Base-by-base conservation (phyloP, 2,888 invertebrate species). In the Hydrotaea cyrtoneurina region DNA sequence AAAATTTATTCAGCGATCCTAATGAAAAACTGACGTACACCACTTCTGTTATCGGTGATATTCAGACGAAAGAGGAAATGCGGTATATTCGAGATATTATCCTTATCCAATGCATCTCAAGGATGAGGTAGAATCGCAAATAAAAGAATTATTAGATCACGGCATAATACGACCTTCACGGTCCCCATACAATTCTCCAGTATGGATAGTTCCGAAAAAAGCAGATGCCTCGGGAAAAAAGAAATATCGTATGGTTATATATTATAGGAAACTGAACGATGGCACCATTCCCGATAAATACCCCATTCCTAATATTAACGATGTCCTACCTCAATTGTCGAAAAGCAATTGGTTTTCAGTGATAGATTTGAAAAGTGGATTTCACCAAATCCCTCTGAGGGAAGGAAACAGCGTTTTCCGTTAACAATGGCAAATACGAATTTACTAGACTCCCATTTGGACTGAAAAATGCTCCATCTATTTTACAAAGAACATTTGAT, bases 301-400 rank as follows among this genome's bases (percentile, higher is more conserved):
- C 7, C 74, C 74, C 13, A 75, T 55, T 31, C 50, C 11, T 26
- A 64, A 57, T 11, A 73, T 50, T 64, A 53, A 73, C 26, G 57
- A 73, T 1, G 62, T 75, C n/a, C 31, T 75, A 17, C 46, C 62
- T 15, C 46, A 75, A 46, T 31, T 75, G 4, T 64, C 66, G 8
- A 43, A 75, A 17, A 31, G 64, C 23, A 76, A 64, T 31, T 64
- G 26, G 43, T 74, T 74, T 11, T 74, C 62, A 17, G 59, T 74
- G 2, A 59, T 74, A 23, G 59, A 74, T 21, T 46, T 74, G 2
- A 73, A 73, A 13, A 39, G 39, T 17, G 76, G 83, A 13, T 80
- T 83, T 66, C 83, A 80, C 71, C 78, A 84, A 36, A 80, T 80
- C n/a, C 59, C 73, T 10, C 15, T 66, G n/a, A 53, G 39, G 5